These are phyloP conservation scores for Nyctibius bracteatus DNA, from an alignment of 2,113 vertebrate genomes.

Conservation along the genomic window DNA sequence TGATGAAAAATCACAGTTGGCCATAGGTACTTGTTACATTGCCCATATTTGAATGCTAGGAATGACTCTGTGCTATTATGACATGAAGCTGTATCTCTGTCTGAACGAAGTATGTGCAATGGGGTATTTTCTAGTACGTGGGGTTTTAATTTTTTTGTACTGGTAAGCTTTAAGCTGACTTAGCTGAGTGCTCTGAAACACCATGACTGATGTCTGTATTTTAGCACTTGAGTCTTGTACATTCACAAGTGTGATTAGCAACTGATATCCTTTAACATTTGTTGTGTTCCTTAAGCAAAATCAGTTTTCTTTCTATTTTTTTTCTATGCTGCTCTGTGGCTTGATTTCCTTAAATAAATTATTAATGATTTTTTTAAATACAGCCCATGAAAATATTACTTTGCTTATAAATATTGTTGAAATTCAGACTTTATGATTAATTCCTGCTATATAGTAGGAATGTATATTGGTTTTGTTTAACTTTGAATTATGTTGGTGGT, in stretches of 20 bases:
- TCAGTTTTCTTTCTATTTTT: neutral
- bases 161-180: neutral
- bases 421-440: conserved; percentile 15
- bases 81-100: neutral
- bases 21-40: neutral
- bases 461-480: neutral
- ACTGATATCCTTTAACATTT: neutral
- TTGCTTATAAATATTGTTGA: conserved; percentile 24
- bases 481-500: neutral
- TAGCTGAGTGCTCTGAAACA: neutral
- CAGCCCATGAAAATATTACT: neutral
- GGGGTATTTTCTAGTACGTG: neutral
- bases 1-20: neutral
- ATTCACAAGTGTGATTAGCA: neutral
- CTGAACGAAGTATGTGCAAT: neutral
- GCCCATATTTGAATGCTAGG: neutral
- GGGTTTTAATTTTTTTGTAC: neutral
- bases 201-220: neutral
- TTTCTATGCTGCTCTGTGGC: neutral
- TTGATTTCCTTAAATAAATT: neutral
- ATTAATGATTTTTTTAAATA: neutral
- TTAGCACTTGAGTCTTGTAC: neutral
- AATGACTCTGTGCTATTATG: neutral
- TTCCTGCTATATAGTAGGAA: neutral
- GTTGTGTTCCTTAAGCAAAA: neutral